Evolutionary conservation across 2,113 vertebrate species (phyloP), one percentile per base, ranked within the genome.

Genomic region (Microcebus murinus): DNA sequence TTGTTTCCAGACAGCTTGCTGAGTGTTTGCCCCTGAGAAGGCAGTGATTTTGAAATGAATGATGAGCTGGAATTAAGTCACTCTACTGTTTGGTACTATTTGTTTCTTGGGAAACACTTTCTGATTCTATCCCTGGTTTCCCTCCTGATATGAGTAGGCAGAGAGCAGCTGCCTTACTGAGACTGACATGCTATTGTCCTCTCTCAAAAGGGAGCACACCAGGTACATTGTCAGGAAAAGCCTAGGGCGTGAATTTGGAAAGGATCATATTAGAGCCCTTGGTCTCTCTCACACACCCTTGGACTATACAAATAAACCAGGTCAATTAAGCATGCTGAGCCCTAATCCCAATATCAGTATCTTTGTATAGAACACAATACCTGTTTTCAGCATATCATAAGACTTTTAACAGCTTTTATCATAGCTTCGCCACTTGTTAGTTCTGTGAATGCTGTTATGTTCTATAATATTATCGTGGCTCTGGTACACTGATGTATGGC

Each of bases 41-140:
- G 52, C 36, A 93, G 82, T 89, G 71, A 52, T 92, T 90, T 92
- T 90, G 74, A 79, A 34, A 87, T 76, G 67, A 95, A 94, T 21
- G 63, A 79, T 71, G 68, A 85, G 3, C 52, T 74, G 39, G 77
- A 89, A 90, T 95, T 31, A 31, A 11, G 73, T 8, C 2, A 36
- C 15, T 70, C 42, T 67, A 39, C 68, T 86, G 15, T 84, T 70
- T 2, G 0, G 34, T 48, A 70, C 68, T 83, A 25, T 31, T 3
- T 0, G 6, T 90, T 74, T 65, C 17, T 8, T 48, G 90, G 90
- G 55, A 95, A 73, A 23, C 0, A 1, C 71, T 95, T 93, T 3
- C 67, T 70, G 81, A 65, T 81, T 52, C 71, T 1, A 21, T 18
- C 65, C 39, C 6, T 55, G 1, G 20, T 25, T 71, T 76, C 29